These are phyloP conservation scores for Erannis defoliaria DNA, from an alignment of 2,888 invertebrate species.

Conservation along the genomic window DNA sequence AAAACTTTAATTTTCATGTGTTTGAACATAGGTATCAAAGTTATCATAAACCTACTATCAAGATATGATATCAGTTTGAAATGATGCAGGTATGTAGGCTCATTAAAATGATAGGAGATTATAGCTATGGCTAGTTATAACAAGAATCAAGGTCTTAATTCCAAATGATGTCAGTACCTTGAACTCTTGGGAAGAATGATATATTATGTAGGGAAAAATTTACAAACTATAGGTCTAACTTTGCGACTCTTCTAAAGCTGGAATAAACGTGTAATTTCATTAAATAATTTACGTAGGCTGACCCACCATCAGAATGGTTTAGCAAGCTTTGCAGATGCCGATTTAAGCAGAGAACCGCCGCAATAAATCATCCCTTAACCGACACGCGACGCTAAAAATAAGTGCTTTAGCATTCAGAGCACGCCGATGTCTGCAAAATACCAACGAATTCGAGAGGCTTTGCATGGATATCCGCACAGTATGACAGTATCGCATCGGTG, in stretches of 20 bases:
- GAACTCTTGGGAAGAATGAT: background rate
- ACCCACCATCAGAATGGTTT: background rate
- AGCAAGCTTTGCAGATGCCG: background rate
- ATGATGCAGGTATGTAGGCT: slow-evolving; percentile 11
- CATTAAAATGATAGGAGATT: slow-evolving; percentile 17
- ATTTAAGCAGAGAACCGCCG: background rate
- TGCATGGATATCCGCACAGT: background rate
- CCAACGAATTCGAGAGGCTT: slow-evolving; percentile 8
- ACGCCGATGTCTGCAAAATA: slow-evolving; percentile 11
- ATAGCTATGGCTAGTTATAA: background rate
- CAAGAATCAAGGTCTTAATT: background rate
- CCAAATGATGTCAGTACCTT: background rate
- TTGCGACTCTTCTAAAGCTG: background rate
- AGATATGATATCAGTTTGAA: slow-evolving; percentile 26
- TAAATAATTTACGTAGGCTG: background rate
- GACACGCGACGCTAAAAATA: background rate
- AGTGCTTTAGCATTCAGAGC: slow-evolving; percentile 6
- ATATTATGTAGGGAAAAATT: no score
- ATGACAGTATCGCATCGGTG: slow-evolving; percentile 6
- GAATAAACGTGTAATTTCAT: background rate
- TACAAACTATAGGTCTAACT: background rate
- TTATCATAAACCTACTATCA: slow-evolving; percentile 15
- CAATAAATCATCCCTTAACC: slow-evolving; percentile 3
- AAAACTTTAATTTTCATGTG: background rate
- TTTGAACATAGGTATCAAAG: background rate